Conservation (phyloP, 2,888 invertebrate species). For the Caenorhabditis sinica region DNA sequence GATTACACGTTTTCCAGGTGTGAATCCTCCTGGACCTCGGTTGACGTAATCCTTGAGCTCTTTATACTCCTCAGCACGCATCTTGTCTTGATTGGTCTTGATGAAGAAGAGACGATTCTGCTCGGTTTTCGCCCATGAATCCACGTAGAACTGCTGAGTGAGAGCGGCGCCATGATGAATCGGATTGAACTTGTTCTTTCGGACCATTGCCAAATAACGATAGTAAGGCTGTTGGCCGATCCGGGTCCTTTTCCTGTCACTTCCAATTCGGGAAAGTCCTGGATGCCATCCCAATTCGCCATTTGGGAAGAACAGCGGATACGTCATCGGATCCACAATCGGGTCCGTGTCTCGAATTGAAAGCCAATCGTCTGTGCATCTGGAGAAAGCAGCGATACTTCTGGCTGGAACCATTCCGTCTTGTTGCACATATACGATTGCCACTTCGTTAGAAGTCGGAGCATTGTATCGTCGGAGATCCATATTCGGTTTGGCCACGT, state of each 20-base stretch:
- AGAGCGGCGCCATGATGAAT: conserved; percentile 77
- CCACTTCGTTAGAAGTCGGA: conserved; percentile 70
- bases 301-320: conserved; percentile 83
- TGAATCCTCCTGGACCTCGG: not conserved
- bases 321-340: conserved; percentile 84
- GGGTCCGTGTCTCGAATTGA: conserved; percentile 80
- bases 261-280: not conserved
- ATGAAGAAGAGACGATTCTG: conserved; percentile 81
- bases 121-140: conserved; percentile 80
- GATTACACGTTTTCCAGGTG: conserved; percentile 68
- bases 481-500: no score
- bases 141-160: conserved; percentile 83
- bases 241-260: not conserved
- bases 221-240: conserved; percentile 13
- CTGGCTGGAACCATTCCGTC: conserved; percentile 66
- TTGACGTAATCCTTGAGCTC: conserved; percentile 73
- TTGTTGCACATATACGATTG: conserved; percentile 67
- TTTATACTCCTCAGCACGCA: conserved; percentile 77
- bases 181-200: conserved; percentile 74
- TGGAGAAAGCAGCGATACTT: conserved; percentile 82
- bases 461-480: conserved; percentile 70
- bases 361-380: conserved; percentile 72
- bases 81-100: conserved; percentile 82
- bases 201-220: not conserved
- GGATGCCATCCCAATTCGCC: conserved; percentile 73